Base-by-base conservation (phyloP, 2,888 invertebrate genomes). In the Hypolimnas misippus region DNA sequence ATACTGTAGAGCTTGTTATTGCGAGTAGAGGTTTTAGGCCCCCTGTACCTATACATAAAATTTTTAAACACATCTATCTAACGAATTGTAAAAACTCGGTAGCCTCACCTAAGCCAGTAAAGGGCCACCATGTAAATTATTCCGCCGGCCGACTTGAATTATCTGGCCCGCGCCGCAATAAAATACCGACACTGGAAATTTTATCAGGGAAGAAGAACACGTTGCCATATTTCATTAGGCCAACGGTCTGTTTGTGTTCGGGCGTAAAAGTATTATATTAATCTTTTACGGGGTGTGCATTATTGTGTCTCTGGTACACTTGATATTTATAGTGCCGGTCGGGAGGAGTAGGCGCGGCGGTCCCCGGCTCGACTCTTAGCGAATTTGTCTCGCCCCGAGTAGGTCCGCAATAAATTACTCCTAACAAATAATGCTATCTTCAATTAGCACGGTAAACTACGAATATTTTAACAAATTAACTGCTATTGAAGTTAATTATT, bases 141-240 rank as follows among this genome's bases (percentile, higher is more conserved):
- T 86, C 86, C 81, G 69, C 78, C 78, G 79, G 75, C 76, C 79
- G 77, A 77, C 83, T 83, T 87, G 85, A 90, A 81, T 88, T 88
- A 90, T 90, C 82, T 83, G 77, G 75, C 81, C 77, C 77, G 79
- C 78, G 77, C 77, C 76, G 86, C 84, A 88, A 89, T 90, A 91
- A 90, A 90, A 88, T 84, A 82, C 83, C 80, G 76, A 78, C 82
- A 79, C 76, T 78, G 79, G 78, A 82, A 86, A 83, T 84, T 89
- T 91, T 90, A 91, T 90, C 89, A 86, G 84, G 76, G 81, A 83
- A 49, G 49, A 80, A 82, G 84, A 83, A 82, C 86, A 84, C 81
- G 84, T 82, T 86, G 88, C 88, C 84, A 87, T 89, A 89, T 86
- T 86, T 91, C 89, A 89, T 88, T 88, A 87, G 81, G 74, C 76